A percentile compares a stretch with the other conserved stretches of the same genome.
These are phyloP conservation scores for Tiphia femorata DNA, from an alignment of 2,888 invertebrate species.

Conservation along the genomic window DNA sequence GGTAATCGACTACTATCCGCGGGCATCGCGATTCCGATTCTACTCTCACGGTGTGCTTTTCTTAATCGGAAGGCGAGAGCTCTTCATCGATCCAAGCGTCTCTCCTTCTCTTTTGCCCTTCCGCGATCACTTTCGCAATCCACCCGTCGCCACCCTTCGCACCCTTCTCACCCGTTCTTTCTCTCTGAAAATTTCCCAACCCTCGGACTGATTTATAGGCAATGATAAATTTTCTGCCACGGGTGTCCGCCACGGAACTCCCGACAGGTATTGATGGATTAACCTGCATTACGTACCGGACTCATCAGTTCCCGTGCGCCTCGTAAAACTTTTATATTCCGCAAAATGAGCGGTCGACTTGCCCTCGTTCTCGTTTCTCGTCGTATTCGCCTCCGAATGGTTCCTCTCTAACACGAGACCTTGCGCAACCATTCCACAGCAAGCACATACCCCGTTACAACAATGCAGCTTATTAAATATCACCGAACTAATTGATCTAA, in stretches of 20 bases:
- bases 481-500: conserved; percentile 23
- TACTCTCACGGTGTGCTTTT: no score
- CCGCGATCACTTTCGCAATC: neutral
- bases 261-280: conserved; percentile 53
- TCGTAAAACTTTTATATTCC: conserved; percentile 52
- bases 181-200: conserved; percentile 21
- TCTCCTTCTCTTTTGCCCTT: neutral
- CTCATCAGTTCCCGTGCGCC: conserved; percentile 42
- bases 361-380: neutral
- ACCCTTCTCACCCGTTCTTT: neutral
- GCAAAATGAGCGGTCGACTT: conserved; percentile 34
- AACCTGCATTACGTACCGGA: conserved; percentile 42
- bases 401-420: neutral
- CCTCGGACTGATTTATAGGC: conserved; percentile 42
- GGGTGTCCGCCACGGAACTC: conserved; percentile 25
- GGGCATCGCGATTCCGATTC: no score
- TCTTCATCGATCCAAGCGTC: no score
- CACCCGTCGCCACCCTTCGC: neutral
- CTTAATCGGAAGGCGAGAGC: no score
- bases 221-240: conserved; percentile 46
- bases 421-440: conserved; percentile 10
- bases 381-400: neutral
- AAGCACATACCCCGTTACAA: neutral
- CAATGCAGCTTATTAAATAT: conserved; percentile 26
- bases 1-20: no score